Percentiles rank a stretch among this genome's conserved stretches.
Evolutionary conservation across 2,888 invertebrate species (phyloP).

Genomic region (Tetheella fluctuosa): DNA sequence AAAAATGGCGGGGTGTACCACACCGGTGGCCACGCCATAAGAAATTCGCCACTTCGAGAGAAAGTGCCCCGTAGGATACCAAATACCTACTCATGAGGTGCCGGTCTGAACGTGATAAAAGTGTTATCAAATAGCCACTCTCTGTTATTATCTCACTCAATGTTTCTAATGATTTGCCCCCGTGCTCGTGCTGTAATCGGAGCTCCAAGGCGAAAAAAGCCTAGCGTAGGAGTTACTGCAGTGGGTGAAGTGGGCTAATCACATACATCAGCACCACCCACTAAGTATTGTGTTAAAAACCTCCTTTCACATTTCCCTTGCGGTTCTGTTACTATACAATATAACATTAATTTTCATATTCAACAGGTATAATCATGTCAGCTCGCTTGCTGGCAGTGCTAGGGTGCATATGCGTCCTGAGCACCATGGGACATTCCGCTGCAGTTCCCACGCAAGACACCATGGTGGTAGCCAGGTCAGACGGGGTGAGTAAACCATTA

Average conservation of each 20-base stretch:
- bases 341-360: conserved; percentile 10
- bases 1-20: too few relatives aligned
- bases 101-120: too few relatives aligned
- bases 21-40: too few relatives aligned
- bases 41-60: too few relatives aligned
- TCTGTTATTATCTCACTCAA: too few relatives aligned
- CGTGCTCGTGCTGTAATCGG: too few relatives aligned
- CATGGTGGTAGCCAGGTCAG: conserved; percentile 61
- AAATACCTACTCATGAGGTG: too few relatives aligned
- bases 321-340: background rate
- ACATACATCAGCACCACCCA: background rate
- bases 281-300: background rate
- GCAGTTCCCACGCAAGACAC: conserved; percentile 66
- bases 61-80: too few relatives aligned
- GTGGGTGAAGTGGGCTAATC: conserved; percentile 1
- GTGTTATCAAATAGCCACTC: too few relatives aligned
- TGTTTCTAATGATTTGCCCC: too few relatives aligned
- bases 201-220: background rate
- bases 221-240: background rate
- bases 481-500: conserved; percentile 42
- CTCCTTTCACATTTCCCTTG: background rate
- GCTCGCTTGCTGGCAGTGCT: conserved; percentile 46
- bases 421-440: conserved; percentile 41
- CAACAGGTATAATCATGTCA: conserved; percentile 30
- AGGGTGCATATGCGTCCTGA: conserved; percentile 46